Base-by-base conservation (phyloP, 2,888 invertebrate genomes). In the Petrophora chlorosata region DNA sequence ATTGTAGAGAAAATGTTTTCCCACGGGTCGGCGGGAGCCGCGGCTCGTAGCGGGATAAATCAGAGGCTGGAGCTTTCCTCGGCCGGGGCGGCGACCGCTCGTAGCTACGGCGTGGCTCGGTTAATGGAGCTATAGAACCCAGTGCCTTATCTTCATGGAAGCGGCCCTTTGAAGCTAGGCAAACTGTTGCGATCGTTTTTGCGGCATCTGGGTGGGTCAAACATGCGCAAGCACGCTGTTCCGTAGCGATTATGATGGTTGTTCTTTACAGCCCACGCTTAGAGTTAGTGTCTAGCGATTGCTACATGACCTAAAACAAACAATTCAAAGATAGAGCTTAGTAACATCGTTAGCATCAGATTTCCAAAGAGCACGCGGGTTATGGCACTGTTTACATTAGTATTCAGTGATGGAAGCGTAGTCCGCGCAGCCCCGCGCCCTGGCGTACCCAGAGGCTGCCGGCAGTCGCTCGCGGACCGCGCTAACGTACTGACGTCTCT, bases 391-490 rank as follows among this genome's bases (percentile, higher is more conserved):
- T 16, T 1, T 5, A 1, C n/a, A 38, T 34, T 14, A 16, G 30
- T 48, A 38, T 30, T 26, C 36, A 10, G 42, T 42, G 33, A 41
- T 26, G 22, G 39, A 33, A 80, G 68, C 77, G 77, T 70, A 77
- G 74, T 66, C 70, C 81, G 86, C 89, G 89, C 87, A 88, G 87
- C 85, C 79, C 84, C 85, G 75, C 85, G 74, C 79, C 71, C 70
- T 67, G 51, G 65, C 50, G 49, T 52, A 43, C 67, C 65, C 73
- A 82, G 85, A 82, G 77, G 85, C 82, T 82, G 85, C 70, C 72
- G 71, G 66, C 86, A 89, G 89, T 90, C 79, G 80, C 82, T 80
- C 87, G 89, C 89, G 84, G 68, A 71, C 79, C 86, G 88, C 83
- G 84, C 73, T 70, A 5, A 5, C 34, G 53, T 29, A 28, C 28